Percentiles rank a stretch among this genome's conserved stretches.
phyloP scores from a whole-genome alignment of 2,888 invertebrate species.

The Polymixis flavicincta region DNA sequence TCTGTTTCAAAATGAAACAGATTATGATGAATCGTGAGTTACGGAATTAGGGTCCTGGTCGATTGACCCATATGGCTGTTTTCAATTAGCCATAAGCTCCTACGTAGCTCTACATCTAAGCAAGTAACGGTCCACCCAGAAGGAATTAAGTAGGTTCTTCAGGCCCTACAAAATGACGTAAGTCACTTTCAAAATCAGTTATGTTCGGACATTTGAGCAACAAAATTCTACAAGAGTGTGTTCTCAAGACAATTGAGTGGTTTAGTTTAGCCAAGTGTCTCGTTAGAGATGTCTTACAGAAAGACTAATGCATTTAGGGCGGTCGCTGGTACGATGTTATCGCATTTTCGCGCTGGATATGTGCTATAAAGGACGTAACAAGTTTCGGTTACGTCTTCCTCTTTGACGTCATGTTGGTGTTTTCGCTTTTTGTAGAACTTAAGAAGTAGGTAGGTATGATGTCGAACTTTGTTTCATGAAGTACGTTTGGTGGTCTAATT shows the following conservation, averaged over 20 bases:
- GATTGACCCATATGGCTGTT: too few species aligned
- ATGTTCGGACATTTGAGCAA: slow-evolving; percentile 34
- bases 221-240: slow-evolving; percentile 41
- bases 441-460: background rate
- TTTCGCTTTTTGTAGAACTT: slow-evolving; percentile 5
- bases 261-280: slow-evolving; percentile 63
- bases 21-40: too few species aligned
- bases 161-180: background rate
- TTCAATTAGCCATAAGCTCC: too few species aligned
- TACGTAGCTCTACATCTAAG: background rate
- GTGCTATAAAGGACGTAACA: slow-evolving; percentile 34
- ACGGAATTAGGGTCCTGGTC: too few species aligned
- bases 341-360: slow-evolving; percentile 47
- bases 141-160: background rate
- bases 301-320: slow-evolving; percentile 59
- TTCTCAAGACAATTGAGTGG: slow-evolving; percentile 58
- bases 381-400: slow-evolving; percentile 28
- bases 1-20: too few species aligned
- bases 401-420: background rate
- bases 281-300: slow-evolving; percentile 55
- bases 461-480: background rate
- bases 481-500: background rate
- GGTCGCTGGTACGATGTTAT: slow-evolving; percentile 53
- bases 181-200: slow-evolving; percentile 28
- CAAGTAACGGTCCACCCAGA: background rate